These are phyloP conservation scores for Phylloscopus trochilus DNA, from an alignment of 2,113 vertebrate genomes.

Conservation along the genomic window DNA sequence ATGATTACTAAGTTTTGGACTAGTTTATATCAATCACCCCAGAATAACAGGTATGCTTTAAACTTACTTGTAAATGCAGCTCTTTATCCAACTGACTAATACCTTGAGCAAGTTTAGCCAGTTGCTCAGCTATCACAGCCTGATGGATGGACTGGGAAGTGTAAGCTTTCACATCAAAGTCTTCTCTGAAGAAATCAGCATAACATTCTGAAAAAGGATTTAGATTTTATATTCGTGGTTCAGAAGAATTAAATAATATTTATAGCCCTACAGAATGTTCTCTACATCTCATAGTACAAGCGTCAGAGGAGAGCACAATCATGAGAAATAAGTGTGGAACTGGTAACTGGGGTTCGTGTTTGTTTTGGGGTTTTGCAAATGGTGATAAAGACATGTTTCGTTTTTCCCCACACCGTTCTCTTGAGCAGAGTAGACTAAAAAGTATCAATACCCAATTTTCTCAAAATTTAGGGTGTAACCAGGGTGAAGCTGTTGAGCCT, in stretches of 20 bases:
- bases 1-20: background rate
- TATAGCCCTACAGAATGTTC: background rate
- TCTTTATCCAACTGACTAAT: slow-evolving; percentile 98
- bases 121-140: slow-evolving; percentile 92
- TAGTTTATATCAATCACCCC: background rate
- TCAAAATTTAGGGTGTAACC: background rate
- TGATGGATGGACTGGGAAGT: slow-evolving; percentile 94
- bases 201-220: slow-evolving; percentile 83
- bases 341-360: background rate
- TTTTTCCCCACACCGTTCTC: background rate
- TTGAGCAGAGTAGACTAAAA: background rate
- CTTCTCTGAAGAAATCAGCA: slow-evolving; percentile 84
- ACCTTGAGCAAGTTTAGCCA: slow-evolving; percentile 92
- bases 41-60: background rate
- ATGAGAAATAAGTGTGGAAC: background rate
- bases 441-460: background rate
- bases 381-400: accelerated
- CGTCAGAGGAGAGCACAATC: accelerated
- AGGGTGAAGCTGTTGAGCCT: background rate
- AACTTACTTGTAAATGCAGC: slow-evolving; percentile 89
- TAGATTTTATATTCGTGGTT: background rate
- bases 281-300: accelerated
- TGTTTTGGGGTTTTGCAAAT: background rate
- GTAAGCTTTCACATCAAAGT: slow-evolving; percentile 93
- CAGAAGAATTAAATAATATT: background rate